Base-by-base conservation (phyloP, 2,113 vertebrate genomes). In the Geothlypis trichas region DNA sequence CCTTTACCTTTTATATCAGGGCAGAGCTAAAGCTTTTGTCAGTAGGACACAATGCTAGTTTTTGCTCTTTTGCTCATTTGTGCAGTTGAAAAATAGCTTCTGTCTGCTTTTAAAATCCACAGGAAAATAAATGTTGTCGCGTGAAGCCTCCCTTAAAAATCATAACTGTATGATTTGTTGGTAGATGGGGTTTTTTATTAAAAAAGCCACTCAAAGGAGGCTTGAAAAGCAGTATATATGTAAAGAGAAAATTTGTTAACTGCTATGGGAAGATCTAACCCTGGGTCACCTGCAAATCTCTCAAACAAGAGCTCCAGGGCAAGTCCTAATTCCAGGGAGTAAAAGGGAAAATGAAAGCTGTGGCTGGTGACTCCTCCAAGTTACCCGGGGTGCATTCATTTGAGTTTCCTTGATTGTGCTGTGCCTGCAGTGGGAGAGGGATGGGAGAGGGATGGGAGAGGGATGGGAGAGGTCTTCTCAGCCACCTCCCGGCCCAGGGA, bases 211-310 rank as follows among this genome's bases (percentile, higher is more conserved):
- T 63, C 93, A 76, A 72, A 62, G 76, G 80, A 67, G 93, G 93
- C 97, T 97, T 94, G 95, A 83, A 98, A 98, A 98, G 97, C 98
- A 98, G 98, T 97, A 98, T 98, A 98, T 98, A 98, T 98, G 98
- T 98, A 97, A 98, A 98, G 98, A 98, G 98, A 98, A 98, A 98
- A 99, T 98, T 97, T 98, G 98, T 98, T 98, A 98, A 97, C 97
- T 98, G 98, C 94, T 98, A 75, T 80, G 98, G 97, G 98, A 98
- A 98, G 98, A 97, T 96, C 88, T 98, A 98, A 98, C 98, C 98
- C 83, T 95, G 97, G 98, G 99, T 99, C 98, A 98, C 94, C 83
- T 96, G 98, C 98, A 99, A 98, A 98, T 98, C 98, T 98, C 97
- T 97, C 98, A 52, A 98, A 98, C 98, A 98, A 96, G 94, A 98